Evolutionary conservation across 2,113 vertebrate genomes (phyloP).

Genomic region (Colistium nudipinnis): DNA sequence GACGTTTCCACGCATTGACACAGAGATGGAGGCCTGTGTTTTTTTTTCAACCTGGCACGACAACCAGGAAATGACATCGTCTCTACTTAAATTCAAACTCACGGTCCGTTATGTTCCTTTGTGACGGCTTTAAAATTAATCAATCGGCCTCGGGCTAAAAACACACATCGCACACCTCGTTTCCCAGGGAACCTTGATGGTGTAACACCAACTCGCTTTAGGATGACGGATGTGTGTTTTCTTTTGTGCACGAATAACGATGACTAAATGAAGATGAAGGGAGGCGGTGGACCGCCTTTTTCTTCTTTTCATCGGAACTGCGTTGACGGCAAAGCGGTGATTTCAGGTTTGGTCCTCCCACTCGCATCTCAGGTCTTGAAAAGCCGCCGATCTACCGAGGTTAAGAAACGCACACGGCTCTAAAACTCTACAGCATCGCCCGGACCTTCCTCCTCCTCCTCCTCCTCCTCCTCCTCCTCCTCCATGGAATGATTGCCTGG

Average conservation of each 20-base stretch:
- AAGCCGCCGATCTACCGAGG: no score
- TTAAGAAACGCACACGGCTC: constrained; percentile 42
- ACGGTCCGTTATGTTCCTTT: no score
- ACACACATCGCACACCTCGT: constrained; percentile 58
- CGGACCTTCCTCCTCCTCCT: not conserved
- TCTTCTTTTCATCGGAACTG: constrained; percentile 35
- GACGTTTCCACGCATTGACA: constrained; percentile 33
- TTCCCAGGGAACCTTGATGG: constrained; percentile 22
- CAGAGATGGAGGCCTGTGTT: constrained; percentile 8
- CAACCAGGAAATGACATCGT: no score
- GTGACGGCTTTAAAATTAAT: no score
- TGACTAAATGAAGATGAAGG: constrained; percentile 42
- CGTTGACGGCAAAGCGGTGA: constrained; percentile 52
- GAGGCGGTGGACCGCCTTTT: constrained; percentile 25
- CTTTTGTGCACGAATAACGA: constrained; percentile 22
- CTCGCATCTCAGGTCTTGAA: constrained; percentile 48
- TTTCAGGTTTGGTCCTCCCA: constrained; percentile 65
- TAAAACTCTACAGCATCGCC: constrained; percentile 56
- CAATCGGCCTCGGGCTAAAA: constrained; percentile 34
- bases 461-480: not conserved
- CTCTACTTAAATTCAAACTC: no score
- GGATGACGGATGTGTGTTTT: constrained; percentile 57
- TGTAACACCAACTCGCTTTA: constrained; percentile 33
- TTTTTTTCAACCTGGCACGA: not conserved
- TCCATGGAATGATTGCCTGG: constrained; percentile 34